These are phyloP conservation scores for Darevskia nairensis DNA, from an alignment of 2,797 vertebrate species.

Conservation along the genomic window DNA sequence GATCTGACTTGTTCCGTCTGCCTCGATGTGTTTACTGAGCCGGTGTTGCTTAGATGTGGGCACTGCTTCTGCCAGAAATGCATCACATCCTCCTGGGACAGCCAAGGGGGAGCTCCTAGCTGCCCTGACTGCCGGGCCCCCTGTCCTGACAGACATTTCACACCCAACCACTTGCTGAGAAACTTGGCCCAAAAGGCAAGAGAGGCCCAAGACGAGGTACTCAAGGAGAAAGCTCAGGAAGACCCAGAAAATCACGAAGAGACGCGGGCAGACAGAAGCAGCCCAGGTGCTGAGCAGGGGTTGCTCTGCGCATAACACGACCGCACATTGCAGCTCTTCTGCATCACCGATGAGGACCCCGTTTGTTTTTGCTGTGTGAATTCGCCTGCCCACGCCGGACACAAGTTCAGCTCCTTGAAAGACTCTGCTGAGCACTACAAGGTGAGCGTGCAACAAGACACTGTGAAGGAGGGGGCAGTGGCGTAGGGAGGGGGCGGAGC, in stretches of 20 bases:
- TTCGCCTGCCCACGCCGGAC: not conserved
- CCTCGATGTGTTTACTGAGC: not conserved
- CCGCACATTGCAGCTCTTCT: not conserved
- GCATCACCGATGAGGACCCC: not conserved
- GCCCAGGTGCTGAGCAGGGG: rapidly evolving
- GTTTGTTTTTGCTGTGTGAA: not conserved
- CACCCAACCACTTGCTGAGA: not conserved
- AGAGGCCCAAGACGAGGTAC: not conserved
- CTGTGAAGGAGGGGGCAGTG: not conserved
- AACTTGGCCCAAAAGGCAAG: not conserved
- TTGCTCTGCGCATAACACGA: not conserved
- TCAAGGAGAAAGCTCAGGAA: too few relatives aligned
- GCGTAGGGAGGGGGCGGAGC: too few relatives aligned
- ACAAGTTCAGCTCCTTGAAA: not conserved
- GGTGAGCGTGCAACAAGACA: not conserved
- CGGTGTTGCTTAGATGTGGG: not conserved
- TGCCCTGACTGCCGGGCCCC: not conserved
- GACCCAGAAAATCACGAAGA: too few relatives aligned
- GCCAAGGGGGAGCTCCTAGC: not conserved
- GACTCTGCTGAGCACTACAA: not conserved
- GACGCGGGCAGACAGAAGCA: too few relatives aligned
- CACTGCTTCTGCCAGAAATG: not conserved
- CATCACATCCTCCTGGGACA: not conserved
- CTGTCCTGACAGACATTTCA: not conserved
- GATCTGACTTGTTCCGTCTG: not conserved